Conservation (phyloP, 1,140 invertebrate genomes). For the Formica exsecta region DNA sequence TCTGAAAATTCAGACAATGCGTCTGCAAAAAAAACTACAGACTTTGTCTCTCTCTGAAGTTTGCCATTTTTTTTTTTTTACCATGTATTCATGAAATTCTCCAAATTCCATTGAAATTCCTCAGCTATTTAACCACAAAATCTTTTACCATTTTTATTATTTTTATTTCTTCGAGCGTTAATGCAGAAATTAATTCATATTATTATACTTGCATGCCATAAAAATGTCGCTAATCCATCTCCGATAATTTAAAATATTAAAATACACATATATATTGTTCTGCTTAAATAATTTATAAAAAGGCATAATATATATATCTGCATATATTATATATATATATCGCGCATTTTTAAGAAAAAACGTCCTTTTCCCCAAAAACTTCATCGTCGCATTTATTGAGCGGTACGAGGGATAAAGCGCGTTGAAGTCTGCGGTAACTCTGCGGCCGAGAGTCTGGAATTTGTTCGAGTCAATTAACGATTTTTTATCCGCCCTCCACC, state of each 20-base stretch:
- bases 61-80: too few relatives aligned
- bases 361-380: neutral
- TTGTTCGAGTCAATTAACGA: constrained; percentile 69
- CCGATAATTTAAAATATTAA: neutral
- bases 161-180: neutral
- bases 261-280: neutral
- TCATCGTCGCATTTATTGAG: neutral
- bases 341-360: neutral
- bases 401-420: neutral
- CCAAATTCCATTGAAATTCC: too few relatives aligned
- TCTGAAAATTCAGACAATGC: too few relatives aligned
- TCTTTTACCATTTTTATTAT: neutral
- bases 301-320: too few relatives aligned
- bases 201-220: neutral
- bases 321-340: too few relatives aligned
- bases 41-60: too few relatives aligned
- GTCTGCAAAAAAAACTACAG: too few relatives aligned
- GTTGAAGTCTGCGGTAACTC: constrained; percentile 7
- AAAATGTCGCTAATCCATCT: neutral
- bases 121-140: constrained; percentile 15
- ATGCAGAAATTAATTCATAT: neutral
- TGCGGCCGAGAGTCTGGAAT: constrained; percentile 13
- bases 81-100: neutral
- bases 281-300: neutral
- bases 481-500: constrained; percentile 49